These are phyloP conservation scores for Gephyroberyx darwinii DNA, from an alignment of 2,797 vertebrate species.

Conservation along the genomic window DNA sequence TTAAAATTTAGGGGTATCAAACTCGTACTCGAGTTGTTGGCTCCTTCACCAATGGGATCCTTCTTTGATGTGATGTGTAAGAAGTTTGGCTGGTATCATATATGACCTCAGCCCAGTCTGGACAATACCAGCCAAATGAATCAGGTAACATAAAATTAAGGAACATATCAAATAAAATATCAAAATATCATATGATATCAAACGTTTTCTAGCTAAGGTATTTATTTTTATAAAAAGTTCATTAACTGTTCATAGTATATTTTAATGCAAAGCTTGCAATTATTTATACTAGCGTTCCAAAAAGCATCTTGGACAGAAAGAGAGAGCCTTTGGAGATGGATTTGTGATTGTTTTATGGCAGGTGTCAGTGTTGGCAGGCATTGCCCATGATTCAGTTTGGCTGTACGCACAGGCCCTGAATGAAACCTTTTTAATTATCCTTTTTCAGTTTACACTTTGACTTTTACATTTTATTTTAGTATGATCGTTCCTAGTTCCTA, in stretches of 20 bases:
- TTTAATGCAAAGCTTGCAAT: too few relatives aligned
- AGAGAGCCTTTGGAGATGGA: background rate
- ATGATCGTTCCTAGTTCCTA: too few relatives aligned
- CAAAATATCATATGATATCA: background rate
- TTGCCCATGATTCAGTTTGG: slow-evolving; percentile 63
- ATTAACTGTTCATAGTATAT: too few relatives aligned
- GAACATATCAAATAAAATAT: background rate
- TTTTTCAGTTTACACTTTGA: too few relatives aligned
- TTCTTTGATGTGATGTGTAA: slow-evolving; percentile 66
- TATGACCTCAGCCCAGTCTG: slow-evolving; percentile 30
- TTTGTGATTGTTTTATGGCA: slow-evolving; percentile 11
- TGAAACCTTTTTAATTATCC: slow-evolving; percentile 23
- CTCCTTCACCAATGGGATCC: slow-evolving; percentile 61
- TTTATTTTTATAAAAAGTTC: too few relatives aligned
- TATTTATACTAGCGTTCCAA: background rate
- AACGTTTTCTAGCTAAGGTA: background rate
- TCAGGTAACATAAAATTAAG: slow-evolving; percentile 36
- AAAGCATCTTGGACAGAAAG: background rate
- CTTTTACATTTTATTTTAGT: too few relatives aligned
- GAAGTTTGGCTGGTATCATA: slow-evolving; percentile 59
- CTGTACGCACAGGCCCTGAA: slow-evolving; percentile 60
- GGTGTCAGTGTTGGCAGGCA: slow-evolving; percentile 61
- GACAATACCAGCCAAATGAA: slow-evolving; percentile 55
- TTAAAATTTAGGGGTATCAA: slow-evolving; percentile 45
- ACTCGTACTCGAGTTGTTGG: slow-evolving; percentile 64